Percentiles rank a stretch among this genome's conserved stretches.
phyloP scores from a whole-genome alignment of 2,797 vertebrate genomes.

The Enteromius anoplus region DNA sequence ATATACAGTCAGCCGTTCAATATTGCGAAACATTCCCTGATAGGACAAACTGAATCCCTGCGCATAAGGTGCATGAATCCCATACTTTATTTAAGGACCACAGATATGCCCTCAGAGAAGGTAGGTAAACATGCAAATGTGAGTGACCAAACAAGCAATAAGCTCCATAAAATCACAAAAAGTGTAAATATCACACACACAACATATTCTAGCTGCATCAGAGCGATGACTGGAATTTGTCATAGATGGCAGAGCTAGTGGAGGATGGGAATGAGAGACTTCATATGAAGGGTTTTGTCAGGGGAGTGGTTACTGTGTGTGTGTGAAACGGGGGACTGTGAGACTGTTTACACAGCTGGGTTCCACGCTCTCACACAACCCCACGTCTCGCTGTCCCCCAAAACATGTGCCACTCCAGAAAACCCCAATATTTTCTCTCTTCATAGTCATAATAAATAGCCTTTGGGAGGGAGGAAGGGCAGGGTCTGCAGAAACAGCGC shows the following conservation, averaged over 20 bases:
- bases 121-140: not conserved
- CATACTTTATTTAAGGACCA: not conserved
- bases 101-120: not conserved
- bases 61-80: not conserved
- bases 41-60: not conserved
- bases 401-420: conserved; percentile 59
- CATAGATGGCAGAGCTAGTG: conserved; percentile 20
- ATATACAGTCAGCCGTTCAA: not conserved
- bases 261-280: conserved; percentile 29
- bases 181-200: conserved; percentile 18
- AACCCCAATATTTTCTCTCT: conserved; percentile 67
- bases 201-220: not conserved
- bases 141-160: not conserved
- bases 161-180: conserved; percentile 13
- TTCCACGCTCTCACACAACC: conserved; percentile 41
- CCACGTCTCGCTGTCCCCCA: conserved; percentile 36
- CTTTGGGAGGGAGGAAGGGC: conserved; percentile 36
- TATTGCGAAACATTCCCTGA: not conserved
- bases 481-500: conserved; percentile 47
- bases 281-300: conserved; percentile 37
- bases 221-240: conserved; percentile 16
- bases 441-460: conserved; percentile 70
- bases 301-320: conserved; percentile 23
- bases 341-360: conserved; percentile 55
- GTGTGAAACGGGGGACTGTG: conserved; percentile 31